Evolutionary conservation across 1,140 invertebrate genomes (phyloP).

Genomic region (Varroa destructor): DNA sequence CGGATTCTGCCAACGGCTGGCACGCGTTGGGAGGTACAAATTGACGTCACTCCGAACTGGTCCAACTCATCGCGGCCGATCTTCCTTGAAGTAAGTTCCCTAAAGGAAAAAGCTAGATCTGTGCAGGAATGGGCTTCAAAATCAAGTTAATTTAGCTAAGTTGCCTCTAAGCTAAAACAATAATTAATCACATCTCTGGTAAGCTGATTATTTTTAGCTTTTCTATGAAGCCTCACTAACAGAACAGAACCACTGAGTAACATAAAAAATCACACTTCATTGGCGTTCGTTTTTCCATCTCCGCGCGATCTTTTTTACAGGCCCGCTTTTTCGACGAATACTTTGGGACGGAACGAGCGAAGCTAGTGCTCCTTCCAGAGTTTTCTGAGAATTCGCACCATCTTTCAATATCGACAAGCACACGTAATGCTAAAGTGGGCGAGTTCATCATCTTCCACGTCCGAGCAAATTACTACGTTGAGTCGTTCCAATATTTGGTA

Average conservation of each 20-base stretch:
- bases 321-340: slow-evolving; percentile 17
- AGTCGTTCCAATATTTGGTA: slow-evolving; percentile 27
- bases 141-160: no score
- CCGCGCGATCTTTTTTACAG: neutral
- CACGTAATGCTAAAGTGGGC: slow-evolving; percentile 25
- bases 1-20: neutral
- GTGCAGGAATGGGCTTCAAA: no score
- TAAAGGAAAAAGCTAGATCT: no score
- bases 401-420: slow-evolving; percentile 26
- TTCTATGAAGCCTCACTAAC: no score
- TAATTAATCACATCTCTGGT: no score
- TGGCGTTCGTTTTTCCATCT: no score
- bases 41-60: slow-evolving; percentile 25
- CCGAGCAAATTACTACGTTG: slow-evolving; percentile 22
- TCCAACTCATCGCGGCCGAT: slow-evolving; percentile 26
- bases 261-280: no score
- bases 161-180: no score
- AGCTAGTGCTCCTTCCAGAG: slow-evolving; percentile 18
- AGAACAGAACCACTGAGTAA: no score
- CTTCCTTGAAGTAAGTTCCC: slow-evolving; percentile 25
- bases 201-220: no score
- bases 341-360: slow-evolving; percentile 5
- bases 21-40: slow-evolving; percentile 21
- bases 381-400: slow-evolving; percentile 25
- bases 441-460: slow-evolving; percentile 28